Evolutionary conservation across 2,888 invertebrate genomes (phyloP).

Genomic region (Dinocampus coccinellae): DNA sequence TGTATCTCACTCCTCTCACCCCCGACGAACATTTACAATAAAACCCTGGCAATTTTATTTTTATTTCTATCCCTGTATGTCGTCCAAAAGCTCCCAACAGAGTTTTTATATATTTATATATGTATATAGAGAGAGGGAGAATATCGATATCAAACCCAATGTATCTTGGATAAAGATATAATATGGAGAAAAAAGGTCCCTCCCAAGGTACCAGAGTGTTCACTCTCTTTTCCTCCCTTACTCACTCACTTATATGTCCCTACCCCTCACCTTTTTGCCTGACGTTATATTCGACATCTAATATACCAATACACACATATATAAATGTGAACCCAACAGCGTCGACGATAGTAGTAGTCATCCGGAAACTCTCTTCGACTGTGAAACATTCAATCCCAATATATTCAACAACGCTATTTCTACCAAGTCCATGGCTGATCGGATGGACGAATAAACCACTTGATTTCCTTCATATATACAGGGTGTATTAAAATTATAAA

Average conservation of each 20-base stretch:
- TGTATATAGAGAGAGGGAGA: too few relatives aligned
- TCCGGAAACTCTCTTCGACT: constrained; percentile 51
- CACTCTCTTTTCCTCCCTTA: constrained; percentile 5
- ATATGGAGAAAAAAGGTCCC: constrained; percentile 20
- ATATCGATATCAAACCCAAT: constrained; percentile 10
- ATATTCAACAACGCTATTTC: constrained; percentile 53
- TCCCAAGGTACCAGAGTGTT: constrained; percentile 29
- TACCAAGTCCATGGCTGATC: constrained; percentile 6
- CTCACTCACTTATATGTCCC: neutral
- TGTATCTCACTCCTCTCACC: neutral
- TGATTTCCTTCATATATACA: neutral
- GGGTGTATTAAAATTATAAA: too few relatives aligned
- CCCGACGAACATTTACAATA: constrained; percentile 2
- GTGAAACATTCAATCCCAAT: constrained; percentile 60
- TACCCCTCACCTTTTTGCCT: too few relatives aligned
- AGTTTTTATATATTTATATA: neutral
- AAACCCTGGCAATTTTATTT: constrained; percentile 26
- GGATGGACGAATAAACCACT: constrained; percentile 7
- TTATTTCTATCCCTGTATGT: constrained; percentile 18
- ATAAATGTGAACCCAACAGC: neutral
- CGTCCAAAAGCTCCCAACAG: neutral
- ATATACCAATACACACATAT: constrained; percentile 2
- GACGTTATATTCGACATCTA: neutral
- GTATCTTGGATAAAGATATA: constrained; percentile 15
- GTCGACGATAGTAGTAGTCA: neutral